Conservation (phyloP, 2,888 invertebrate genomes). For the Dioctria linearis region DNA sequence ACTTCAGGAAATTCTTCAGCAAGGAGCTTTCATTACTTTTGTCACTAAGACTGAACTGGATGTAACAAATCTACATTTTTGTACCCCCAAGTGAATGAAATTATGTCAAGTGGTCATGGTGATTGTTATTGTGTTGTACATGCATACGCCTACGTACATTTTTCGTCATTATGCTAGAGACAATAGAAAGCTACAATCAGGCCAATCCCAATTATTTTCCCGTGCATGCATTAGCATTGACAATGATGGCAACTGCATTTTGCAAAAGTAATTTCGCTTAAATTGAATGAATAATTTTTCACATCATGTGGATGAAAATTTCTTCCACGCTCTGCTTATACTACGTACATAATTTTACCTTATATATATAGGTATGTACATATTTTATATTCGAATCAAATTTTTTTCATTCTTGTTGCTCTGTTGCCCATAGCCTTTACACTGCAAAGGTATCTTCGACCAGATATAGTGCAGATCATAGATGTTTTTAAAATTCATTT, state of each 20-base stretch:
- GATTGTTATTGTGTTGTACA: not conserved
- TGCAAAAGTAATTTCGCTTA: not conserved
- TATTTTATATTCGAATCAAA: too few relatives aligned
- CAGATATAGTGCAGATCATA: too few relatives aligned
- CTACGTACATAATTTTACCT: too few relatives aligned
- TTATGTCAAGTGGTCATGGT: conserved; percentile 1
- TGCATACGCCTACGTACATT: not conserved
- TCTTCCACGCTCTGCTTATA: conserved; percentile 3
- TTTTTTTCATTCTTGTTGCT: too few relatives aligned
- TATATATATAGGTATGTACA: too few relatives aligned
- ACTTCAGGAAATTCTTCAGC: too few relatives aligned
- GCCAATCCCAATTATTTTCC: not conserved
- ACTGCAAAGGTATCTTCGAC: too few relatives aligned
- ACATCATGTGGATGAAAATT: not conserved
- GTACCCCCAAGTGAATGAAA: not conserved
- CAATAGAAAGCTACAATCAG: not conserved
- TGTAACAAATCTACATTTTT: too few relatives aligned
- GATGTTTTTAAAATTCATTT: too few relatives aligned
- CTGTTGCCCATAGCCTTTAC: too few relatives aligned
- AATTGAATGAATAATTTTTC: not conserved
- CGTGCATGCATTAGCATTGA: conserved; percentile 12
- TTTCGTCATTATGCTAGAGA: not conserved
- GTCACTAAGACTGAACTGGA: too few relatives aligned
- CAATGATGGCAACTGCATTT: not conserved
- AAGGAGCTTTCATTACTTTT: too few relatives aligned